A percentile compares a stretch with the other conserved stretches of the same genome.
These are phyloP conservation scores for Steatornis caripensis DNA, from an alignment of 2,113 vertebrate genomes.

Conservation along the genomic window DNA sequence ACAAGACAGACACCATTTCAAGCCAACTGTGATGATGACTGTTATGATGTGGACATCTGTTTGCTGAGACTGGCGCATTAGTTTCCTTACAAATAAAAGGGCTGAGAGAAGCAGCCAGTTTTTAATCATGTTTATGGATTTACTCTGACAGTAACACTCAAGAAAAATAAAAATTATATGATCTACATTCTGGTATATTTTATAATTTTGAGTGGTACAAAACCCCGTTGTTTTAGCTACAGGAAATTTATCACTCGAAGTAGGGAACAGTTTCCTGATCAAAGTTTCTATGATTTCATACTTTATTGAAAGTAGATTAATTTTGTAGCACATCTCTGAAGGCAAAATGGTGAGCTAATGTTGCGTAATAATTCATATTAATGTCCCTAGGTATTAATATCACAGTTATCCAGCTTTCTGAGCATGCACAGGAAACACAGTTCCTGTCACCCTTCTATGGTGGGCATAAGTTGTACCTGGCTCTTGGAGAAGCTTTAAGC, in stretches of 20 bases:
- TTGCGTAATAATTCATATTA: neutral
- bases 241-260: neutral
- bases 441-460: neutral
- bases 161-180: neutral
- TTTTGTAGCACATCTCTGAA: neutral
- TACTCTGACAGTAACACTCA: neutral
- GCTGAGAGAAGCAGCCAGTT: neutral
- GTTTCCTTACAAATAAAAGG: conserved; percentile 14
- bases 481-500: neutral
- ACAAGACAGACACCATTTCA: neutral
- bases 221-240: neutral
- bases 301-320: neutral
- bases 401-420: neutral
- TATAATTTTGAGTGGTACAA: neutral
- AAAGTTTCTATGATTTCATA: neutral
- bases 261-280: neutral
- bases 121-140: neutral
- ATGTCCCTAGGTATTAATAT: neutral
- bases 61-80: conserved; percentile 25
- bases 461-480: neutral
- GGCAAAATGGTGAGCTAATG: neutral
- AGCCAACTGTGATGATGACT: neutral
- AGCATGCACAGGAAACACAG: neutral
- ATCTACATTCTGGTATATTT: neutral
- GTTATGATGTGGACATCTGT: conserved; percentile 21